Conservation (phyloP, 2,888 invertebrate species). For the Lathronympha strigana region DNA sequence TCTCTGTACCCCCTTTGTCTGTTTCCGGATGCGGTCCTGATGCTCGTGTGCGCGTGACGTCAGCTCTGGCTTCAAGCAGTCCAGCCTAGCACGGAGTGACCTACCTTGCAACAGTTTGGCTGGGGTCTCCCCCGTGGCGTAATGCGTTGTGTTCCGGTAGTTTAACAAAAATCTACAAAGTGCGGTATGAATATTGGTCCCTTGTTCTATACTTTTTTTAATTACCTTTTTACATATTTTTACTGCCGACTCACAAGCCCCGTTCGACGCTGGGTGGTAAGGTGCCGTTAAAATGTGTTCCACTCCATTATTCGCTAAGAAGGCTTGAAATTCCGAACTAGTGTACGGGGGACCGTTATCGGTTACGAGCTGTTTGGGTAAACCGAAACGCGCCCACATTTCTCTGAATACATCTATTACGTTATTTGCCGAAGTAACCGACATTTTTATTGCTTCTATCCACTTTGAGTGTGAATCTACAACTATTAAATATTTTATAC, state of each 20-base stretch:
- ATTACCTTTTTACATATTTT: not conserved
- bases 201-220: not conserved
- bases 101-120: not conserved
- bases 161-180: not conserved
- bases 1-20: too few relatives aligned
- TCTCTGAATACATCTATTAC: not conserved
- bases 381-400: not conserved
- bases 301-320: conserved; percentile 8
- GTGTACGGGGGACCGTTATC: conserved; percentile 18
- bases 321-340: conserved; percentile 17
- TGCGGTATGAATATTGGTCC: not conserved
- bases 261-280: conserved; percentile 25
- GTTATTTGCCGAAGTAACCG: not conserved
- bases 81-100: not conserved
- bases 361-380: not conserved
- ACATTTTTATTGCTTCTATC: conserved; percentile 2
- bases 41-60: too few relatives aligned
- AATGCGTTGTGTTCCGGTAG: not conserved
- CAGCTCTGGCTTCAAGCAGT: not conserved
- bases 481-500: not conserved
- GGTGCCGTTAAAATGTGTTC: conserved; percentile 16
- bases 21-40: too few relatives aligned
- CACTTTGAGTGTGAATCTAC: conserved; percentile 2
- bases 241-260: conserved; percentile 24
- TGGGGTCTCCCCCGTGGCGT: not conserved